These are phyloP conservation scores for Polyodon spathula DNA, from an alignment of 2,113 vertebrate species.

Conservation along the genomic window DNA sequence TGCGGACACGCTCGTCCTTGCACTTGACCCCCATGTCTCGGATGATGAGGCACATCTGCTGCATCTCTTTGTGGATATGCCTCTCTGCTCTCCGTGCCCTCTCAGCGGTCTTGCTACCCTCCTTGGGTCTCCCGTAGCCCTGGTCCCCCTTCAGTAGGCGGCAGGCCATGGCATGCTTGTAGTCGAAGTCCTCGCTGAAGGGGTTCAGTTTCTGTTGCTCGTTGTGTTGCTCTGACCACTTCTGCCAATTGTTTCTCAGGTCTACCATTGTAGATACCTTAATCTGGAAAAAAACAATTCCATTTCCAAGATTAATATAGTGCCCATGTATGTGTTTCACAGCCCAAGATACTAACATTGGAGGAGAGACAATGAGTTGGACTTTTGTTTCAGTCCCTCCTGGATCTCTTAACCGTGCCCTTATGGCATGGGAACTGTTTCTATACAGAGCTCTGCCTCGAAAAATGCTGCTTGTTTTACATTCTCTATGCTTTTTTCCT, in stretches of 20 bases:
- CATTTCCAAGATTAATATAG: not conserved
- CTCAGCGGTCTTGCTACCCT: slow-evolving; percentile 60
- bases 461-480: too few relatives aligned
- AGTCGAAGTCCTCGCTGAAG: slow-evolving; percentile 69
- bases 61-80: slow-evolving; percentile 63
- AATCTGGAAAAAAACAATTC: slow-evolving; percentile 35
- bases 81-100: slow-evolving; percentile 56
- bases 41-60: slow-evolving; percentile 69
- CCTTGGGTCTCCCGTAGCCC: slow-evolving; percentile 62
- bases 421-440: too few relatives aligned
- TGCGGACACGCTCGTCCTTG: slow-evolving; percentile 31
- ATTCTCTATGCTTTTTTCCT: too few relatives aligned
- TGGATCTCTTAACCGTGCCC: too few relatives aligned
- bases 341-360: not conserved
- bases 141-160: slow-evolving; percentile 58
- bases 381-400: too few relatives aligned
- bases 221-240: slow-evolving; percentile 49
- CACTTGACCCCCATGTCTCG: slow-evolving; percentile 49
- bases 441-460: too few relatives aligned
- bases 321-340: not conserved
- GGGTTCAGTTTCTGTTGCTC: slow-evolving; percentile 66
- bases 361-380: not conserved
- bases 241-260: slow-evolving; percentile 59
- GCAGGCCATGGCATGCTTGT: slow-evolving; percentile 53
- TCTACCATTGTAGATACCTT: slow-evolving; percentile 45